phyloP scores from a whole-genome alignment of 2,113 vertebrate species.

The Choloepus hoffmanni region DNA sequence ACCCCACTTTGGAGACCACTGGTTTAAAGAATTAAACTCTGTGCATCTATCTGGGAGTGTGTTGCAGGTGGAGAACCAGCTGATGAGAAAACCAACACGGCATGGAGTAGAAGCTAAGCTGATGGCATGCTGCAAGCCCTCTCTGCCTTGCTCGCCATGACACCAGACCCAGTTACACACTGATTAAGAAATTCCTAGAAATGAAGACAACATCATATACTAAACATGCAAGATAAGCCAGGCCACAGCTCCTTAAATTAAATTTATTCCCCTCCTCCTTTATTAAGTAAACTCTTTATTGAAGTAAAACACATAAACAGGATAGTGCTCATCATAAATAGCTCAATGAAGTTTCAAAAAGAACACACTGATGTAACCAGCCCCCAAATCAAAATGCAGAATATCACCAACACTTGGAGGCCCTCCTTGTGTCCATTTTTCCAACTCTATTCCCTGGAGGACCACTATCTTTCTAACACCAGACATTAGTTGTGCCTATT shows the following conservation, averaged over 20 bases:
- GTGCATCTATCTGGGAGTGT: too few species aligned
- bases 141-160: not conserved
- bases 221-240: not conserved
- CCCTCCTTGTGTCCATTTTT: not conserved
- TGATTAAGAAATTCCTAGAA: not conserved
- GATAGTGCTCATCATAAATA: not conserved
- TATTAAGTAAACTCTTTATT: not conserved
- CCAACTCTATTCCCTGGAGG: not conserved
- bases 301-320: not conserved
- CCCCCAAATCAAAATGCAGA: not conserved
- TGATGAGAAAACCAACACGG: not conserved
- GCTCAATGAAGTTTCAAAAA: not conserved
- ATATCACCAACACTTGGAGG: not conserved
- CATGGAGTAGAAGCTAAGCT: not conserved
- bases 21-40: not conserved
- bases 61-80: not conserved
- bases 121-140: not conserved
- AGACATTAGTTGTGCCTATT: too few species aligned
- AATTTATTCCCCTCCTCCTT: not conserved
- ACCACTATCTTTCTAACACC: not conserved
- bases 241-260: not conserved
- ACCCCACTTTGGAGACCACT: not conserved
- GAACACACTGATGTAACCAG: not conserved
- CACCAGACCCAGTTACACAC: not conserved
- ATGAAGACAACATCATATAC: not conserved